Evolutionary conservation across 2,113 vertebrate genomes (phyloP).

Genomic region (Caranx ignobilis): DNA sequence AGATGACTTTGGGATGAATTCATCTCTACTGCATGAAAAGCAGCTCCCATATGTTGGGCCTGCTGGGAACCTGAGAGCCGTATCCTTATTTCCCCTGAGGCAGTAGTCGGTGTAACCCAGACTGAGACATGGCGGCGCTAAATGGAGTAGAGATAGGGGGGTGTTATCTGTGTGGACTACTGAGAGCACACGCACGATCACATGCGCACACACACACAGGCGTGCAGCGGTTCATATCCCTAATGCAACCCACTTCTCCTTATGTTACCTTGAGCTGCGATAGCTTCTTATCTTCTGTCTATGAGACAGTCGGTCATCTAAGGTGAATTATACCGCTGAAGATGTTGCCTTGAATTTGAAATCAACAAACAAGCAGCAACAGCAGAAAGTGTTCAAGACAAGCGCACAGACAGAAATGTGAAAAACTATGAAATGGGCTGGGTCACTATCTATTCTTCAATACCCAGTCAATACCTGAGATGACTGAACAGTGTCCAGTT

Average conservation of each 20-base stretch:
- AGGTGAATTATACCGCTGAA: slow-evolving; percentile 46
- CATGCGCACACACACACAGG: slow-evolving; percentile 16
- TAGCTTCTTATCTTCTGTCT: slow-evolving; percentile 51
- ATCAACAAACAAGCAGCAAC: slow-evolving; percentile 16
- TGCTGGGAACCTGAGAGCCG: slow-evolving; percentile 69
- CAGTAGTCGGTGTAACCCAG: slow-evolving; percentile 54
- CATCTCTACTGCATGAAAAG: slow-evolving; percentile 68
- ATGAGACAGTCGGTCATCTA: slow-evolving; percentile 15
- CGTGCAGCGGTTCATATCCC: slow-evolving; percentile 61
- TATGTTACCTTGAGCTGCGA: slow-evolving; percentile 63
- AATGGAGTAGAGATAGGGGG: slow-evolving; percentile 70
- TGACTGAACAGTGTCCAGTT: not conserved
- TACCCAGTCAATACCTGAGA: not conserved
- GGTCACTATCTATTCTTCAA: not conserved
- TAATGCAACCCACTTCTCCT: slow-evolving; percentile 71
- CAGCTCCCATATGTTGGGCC: slow-evolving; percentile 73
- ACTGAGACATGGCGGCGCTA: slow-evolving; percentile 58
- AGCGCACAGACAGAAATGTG: slow-evolving; percentile 15
- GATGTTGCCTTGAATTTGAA: slow-evolving; percentile 49
- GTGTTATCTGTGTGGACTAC: slow-evolving; percentile 63
- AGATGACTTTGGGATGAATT: slow-evolving; percentile 78
- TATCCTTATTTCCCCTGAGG: slow-evolving; percentile 78
- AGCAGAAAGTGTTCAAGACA: not conserved
- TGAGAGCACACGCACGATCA: slow-evolving; percentile 19
- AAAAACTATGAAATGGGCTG: not conserved